These are phyloP conservation scores for Psophia crepitans DNA, from an alignment of 2,113 vertebrate genomes.

Conservation along the genomic window DNA sequence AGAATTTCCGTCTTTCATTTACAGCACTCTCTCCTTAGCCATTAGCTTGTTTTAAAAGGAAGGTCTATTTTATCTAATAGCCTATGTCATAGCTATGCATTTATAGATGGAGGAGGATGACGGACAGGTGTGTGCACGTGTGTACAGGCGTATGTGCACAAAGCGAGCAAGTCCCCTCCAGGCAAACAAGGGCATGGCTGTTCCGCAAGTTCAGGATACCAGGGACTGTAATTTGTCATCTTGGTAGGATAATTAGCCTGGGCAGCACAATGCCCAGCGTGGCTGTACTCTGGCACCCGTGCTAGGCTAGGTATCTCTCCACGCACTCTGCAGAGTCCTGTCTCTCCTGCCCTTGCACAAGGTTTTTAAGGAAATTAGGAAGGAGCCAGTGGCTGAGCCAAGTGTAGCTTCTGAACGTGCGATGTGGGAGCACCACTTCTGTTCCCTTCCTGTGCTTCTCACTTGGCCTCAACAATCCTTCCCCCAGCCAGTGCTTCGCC, in stretches of 20 bases:
- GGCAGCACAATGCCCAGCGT: neutral
- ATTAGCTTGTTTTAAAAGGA: neutral
- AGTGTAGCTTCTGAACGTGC: rapidly evolving
- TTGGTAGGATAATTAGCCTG: neutral
- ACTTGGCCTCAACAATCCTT: neutral
- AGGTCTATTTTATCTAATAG: neutral
- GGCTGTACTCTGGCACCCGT: rapidly evolving
- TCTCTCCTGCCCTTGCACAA: neutral
- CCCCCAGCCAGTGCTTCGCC: neutral
- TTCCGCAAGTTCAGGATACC: neutral
- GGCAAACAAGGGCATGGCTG: neutral
- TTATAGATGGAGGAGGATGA: neutral
- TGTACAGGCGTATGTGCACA: rapidly evolving
- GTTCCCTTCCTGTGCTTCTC: neutral
- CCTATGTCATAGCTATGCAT: neutral
- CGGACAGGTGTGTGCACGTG: neutral
- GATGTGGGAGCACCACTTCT: neutral
- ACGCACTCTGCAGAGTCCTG: neutral
- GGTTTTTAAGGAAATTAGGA: neutral
- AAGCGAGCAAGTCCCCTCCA: neutral
- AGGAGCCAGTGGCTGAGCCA: neutral
- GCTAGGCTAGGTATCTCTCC: neutral
- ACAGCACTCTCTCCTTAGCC: neutral
- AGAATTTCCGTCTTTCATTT: neutral
- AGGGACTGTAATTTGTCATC: neutral